phyloP scores from a whole-genome alignment of 2,113 vertebrate genomes.

The Carollia perspicillata region DNA sequence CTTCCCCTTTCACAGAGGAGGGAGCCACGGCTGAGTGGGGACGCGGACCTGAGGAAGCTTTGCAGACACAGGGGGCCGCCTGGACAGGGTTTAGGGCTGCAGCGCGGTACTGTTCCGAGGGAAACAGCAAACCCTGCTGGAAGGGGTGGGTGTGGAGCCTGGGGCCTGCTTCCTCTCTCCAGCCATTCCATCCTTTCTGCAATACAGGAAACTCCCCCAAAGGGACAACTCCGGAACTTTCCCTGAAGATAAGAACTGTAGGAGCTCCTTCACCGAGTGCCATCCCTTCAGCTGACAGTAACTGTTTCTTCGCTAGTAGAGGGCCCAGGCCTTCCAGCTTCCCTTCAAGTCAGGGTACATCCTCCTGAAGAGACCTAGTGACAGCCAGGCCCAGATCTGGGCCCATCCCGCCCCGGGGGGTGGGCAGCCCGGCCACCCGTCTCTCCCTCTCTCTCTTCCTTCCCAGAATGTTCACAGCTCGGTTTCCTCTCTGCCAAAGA shows the following conservation, averaged over 20 bases:
- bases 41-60: background rate
- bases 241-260: constrained; percentile 7
- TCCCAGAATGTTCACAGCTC: background rate
- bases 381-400: background rate
- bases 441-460: background rate
- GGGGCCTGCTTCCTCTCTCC: background rate
- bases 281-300: background rate
- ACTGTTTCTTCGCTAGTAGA: background rate
- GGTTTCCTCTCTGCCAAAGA: background rate
- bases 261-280: background rate
- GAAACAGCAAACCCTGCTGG: background rate
- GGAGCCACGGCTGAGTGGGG: background rate
- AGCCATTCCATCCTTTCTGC: background rate
- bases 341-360: background rate
- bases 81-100: background rate
- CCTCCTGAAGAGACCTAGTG: background rate
- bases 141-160: background rate
- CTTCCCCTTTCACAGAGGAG: background rate
- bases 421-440: background rate
- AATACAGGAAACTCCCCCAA: constrained; percentile 47
- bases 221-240: constrained; percentile 24
- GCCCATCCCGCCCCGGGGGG: too few relatives aligned
- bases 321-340: background rate
- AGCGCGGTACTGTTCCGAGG: background rate
- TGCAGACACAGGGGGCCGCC: background rate